A percentile compares a stretch with the other conserved stretches of the same genome.
These are phyloP conservation scores for Danaus melanippus DNA, from an alignment of 1,140 invertebrate genomes.

Conservation along the genomic window DNA sequence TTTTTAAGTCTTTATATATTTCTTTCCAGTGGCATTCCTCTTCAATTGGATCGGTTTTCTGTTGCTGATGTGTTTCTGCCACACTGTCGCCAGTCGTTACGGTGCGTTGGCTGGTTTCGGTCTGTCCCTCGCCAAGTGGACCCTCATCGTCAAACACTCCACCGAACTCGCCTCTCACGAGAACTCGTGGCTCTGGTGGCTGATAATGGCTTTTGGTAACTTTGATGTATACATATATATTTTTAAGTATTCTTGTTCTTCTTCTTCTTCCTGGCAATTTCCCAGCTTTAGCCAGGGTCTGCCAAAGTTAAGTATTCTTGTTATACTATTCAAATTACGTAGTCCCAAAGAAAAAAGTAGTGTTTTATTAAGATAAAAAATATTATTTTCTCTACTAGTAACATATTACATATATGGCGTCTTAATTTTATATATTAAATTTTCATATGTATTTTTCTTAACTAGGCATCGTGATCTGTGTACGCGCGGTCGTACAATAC, in stretches of 20 bases:
- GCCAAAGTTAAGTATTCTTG: too few species aligned
- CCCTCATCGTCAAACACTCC: slow-evolving; percentile 92
- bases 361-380: too few species aligned
- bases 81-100: slow-evolving; percentile 93
- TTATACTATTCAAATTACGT: too few species aligned
- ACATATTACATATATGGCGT: too few species aligned
- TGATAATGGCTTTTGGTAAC: slow-evolving; percentile 89
- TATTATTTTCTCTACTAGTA: too few species aligned
- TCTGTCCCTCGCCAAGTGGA: slow-evolving; percentile 94
- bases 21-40: slow-evolving; percentile 48
- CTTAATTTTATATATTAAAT: too few species aligned
- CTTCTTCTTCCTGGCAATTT: too few species aligned
- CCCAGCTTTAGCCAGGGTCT: too few species aligned
- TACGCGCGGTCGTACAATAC: slow-evolving; percentile 91
- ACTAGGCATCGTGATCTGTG: slow-evolving; percentile 86
- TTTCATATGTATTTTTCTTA: slow-evolving; percentile 17
- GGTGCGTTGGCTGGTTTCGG: slow-evolving; percentile 94
- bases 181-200: slow-evolving; percentile 92
- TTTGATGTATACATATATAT: too few species aligned
- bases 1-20: slow-evolving; percentile 3
- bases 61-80: slow-evolving; percentile 92
- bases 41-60: slow-evolving; percentile 98
- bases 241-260: too few species aligned
- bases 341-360: too few species aligned
- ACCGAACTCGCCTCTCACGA: slow-evolving; percentile 87